Evolutionary conservation across 2,797 vertebrate species (phyloP).

Genomic region (Spondyliosoma cantharus): DNA sequence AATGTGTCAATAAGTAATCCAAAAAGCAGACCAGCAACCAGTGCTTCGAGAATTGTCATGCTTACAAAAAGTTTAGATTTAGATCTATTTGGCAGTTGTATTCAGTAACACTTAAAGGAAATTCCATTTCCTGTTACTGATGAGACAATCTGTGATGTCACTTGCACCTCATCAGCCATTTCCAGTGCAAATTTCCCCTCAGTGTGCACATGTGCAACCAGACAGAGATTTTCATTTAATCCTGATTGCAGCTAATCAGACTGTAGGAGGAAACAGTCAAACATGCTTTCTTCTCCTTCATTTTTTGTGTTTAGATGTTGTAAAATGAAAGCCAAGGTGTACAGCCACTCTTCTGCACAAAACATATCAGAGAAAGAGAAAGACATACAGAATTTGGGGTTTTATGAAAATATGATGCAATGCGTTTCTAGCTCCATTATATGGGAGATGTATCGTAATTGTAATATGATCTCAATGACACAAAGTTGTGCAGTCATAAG

Average conservation of each 20-base stretch:
- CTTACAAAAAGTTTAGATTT: background rate
- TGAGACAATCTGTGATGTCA: slow-evolving; percentile 15
- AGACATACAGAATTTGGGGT: background rate
- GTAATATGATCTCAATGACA: background rate
- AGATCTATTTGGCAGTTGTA: slow-evolving; percentile 50
- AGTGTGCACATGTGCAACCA: background rate
- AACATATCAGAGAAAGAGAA: no score
- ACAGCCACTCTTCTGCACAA: no score
- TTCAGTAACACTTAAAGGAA: slow-evolving; percentile 34
- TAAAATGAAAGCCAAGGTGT: background rate
- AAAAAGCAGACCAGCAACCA: slow-evolving; percentile 9
- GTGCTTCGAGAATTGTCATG: background rate
- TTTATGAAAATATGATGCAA: background rate
- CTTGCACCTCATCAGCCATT: slow-evolving; percentile 40
- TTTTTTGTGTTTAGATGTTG: background rate
- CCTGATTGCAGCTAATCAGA: slow-evolving; percentile 15
- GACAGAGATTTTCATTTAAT: background rate
- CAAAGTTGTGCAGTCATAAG: background rate
- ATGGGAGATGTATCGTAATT: no score
- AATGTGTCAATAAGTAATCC: background rate
- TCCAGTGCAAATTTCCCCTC: slow-evolving; percentile 21
- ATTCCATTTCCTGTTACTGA: slow-evolving; percentile 57
- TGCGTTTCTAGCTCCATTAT: background rate
- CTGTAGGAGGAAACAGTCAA: background rate
- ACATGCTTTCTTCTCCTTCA: background rate